Base-by-base conservation (phyloP, 2,888 invertebrate species). In the Tromatobia lineatoria region DNA sequence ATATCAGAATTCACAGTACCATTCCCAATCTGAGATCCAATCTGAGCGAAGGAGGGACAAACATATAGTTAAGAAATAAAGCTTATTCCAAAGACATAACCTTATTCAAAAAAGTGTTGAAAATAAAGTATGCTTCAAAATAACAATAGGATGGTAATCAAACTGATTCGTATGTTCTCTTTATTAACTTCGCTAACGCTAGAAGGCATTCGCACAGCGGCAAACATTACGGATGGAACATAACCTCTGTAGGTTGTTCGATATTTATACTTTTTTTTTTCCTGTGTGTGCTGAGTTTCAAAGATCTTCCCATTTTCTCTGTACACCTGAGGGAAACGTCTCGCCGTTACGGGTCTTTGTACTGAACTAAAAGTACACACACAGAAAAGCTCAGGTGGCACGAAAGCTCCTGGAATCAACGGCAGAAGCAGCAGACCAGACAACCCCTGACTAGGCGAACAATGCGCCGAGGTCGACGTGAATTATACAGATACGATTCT, bases 401-500 rank as follows among this genome's bases (percentile, higher is more conserved):
- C n/a, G 47, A 75, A 75, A 74, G 69, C 73, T 83, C 45, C 47
- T 61, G 73, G 66, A 80, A 74, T 77, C 61, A 73, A 61, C 13
- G 77, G 20, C 64, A 75, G 57, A 57, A 79, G 57, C 66, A 76
- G 34, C 71, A 66, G 80, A 69, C 83, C 77, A 83, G 83, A 83
- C 54, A 59, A 42, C 20, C 77, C 76, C 73, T 61, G 67, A 73
- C 67, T 71, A 73, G 67, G 59, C 73, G 76, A 83, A 83, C 83
- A 83, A 80, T 80, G 80, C 77, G 67, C 54, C 77, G 80, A 66
- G 83, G 73, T 82, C 83, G 80, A 52, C 59, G 67, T 83, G 83
- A 83, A 83, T 83, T 83, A 83, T 83, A 83, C 76, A 83, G 70
- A 82, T 80, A 59, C 25, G 78, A 78, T 85, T 79, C 82, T 70